A percentile compares a stretch with the other conserved stretches of the same genome.
phyloP scores from a whole-genome alignment of 53 echinoderm and acorn worm genomes.

The Paracentrotus lividus region DNA sequence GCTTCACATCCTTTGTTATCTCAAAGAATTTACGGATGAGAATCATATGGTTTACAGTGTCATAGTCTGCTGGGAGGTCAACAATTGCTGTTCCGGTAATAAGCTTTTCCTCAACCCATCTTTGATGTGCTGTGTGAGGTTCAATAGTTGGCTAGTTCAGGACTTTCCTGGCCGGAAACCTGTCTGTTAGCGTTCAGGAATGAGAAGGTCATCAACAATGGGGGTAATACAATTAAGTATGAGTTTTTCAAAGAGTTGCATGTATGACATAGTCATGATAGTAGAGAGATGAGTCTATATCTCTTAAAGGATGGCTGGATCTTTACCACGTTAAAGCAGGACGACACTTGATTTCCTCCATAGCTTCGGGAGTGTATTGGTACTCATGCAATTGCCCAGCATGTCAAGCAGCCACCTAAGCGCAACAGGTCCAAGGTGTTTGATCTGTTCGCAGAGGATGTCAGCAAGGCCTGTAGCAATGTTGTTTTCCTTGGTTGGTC shows the following conservation, averaged over 20 bases:
- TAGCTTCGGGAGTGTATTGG: too few species aligned
- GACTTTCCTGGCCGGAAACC: background rate
- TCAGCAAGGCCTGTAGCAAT: too few species aligned
- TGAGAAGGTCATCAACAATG: background rate
- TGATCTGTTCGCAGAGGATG: too few species aligned
- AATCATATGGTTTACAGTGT: background rate
- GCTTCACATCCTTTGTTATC: background rate
- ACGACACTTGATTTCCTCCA: too few species aligned
- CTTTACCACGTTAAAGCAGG: too few species aligned
- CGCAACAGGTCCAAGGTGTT: too few species aligned
- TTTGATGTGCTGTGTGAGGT: background rate
- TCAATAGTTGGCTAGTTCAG: background rate
- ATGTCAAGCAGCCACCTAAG: too few species aligned
- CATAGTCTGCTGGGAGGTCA: too few species aligned
- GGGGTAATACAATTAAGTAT: background rate
- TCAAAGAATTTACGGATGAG: background rate
- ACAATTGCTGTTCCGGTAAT: background rate
- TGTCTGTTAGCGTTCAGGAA: background rate
- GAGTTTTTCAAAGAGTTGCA: background rate
- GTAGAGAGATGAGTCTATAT: background rate
- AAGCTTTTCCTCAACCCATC: background rate
- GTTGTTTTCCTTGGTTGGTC: too few species aligned
- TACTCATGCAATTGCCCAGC: too few species aligned
- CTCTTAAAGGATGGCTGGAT: too few species aligned
- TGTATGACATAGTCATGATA: background rate